Conservation (phyloP, 2,888 invertebrate species). For the Nomada ferruginata region DNA sequence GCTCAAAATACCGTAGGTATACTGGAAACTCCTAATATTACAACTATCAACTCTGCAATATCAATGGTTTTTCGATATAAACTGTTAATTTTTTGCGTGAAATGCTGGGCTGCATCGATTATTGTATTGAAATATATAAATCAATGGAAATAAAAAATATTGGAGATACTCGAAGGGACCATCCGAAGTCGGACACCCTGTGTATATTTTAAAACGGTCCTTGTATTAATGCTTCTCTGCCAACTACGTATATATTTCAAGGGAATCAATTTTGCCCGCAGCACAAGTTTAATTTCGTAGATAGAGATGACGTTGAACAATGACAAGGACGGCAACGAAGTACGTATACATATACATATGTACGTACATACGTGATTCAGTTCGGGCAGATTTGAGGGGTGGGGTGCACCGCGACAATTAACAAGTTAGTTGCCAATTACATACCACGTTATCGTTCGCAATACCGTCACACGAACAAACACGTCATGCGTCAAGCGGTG, state of each 20-base stretch:
- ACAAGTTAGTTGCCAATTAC: constrained; percentile 45
- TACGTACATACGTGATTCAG: constrained; percentile 11
- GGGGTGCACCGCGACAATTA: constrained; percentile 17
- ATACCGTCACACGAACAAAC: constrained; percentile 30
- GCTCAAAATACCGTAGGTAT: too few relatives aligned
- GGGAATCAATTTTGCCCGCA: neutral
- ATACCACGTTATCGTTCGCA: constrained; percentile 26
- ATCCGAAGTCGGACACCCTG: too few relatives aligned
- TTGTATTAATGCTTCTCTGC: neutral
- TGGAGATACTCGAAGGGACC: too few relatives aligned
- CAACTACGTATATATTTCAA: neutral
- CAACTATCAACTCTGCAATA: too few relatives aligned
- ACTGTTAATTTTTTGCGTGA: too few relatives aligned
- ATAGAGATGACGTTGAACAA: neutral
- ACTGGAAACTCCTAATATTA: too few relatives aligned
- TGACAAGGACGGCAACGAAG: neutral
- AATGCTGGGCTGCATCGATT: too few relatives aligned
- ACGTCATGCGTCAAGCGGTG: constrained; percentile 21
- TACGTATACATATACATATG: too few relatives aligned
- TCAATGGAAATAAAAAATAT: too few relatives aligned
- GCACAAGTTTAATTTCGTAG: neutral
- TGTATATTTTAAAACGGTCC: too few relatives aligned
- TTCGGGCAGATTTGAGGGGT: constrained; percentile 17
- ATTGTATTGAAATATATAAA: too few relatives aligned
- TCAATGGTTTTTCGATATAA: too few relatives aligned